Percentiles rank a stretch among this genome's conserved stretches.
These are phyloP conservation scores for Pipistrellus pygmaeus DNA, from an alignment of 2,797 vertebrate species.

Conservation along the genomic window DNA sequence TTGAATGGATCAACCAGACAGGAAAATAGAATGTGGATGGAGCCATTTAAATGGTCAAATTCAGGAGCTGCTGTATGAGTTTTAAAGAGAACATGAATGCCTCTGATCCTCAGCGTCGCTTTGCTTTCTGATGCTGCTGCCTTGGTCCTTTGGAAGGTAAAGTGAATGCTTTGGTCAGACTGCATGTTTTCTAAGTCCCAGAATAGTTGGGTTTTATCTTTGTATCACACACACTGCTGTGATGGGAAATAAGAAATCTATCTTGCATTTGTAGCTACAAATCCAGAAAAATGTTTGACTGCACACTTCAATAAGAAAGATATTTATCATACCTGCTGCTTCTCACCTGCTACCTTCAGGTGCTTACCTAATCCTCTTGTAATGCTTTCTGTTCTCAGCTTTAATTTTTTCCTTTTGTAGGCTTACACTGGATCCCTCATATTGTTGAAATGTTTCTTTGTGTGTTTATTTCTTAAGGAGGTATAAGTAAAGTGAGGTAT, in stretches of 20 bases:
- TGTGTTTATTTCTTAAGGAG: constrained; percentile 60
- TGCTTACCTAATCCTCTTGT: not conserved
- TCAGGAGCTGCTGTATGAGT: not conserved
- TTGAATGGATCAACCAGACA: constrained; percentile 18
- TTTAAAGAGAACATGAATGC: constrained; percentile 10
- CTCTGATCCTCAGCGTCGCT: not conserved
- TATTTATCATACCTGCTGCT: constrained; percentile 53
- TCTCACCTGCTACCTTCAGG: not conserved
- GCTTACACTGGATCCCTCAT: not conserved
- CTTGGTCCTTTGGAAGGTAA: constrained; percentile 2
- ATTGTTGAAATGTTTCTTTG: constrained; percentile 61
- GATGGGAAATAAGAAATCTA: constrained; percentile 63
- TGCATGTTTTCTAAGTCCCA: not conserved
- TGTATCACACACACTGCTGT: constrained; percentile 1
- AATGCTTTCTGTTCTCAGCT: constrained; percentile 28
- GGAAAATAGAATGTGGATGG: constrained; percentile 11
- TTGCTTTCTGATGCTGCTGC: not conserved
- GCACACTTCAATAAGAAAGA: constrained; percentile 20
- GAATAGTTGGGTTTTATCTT: constrained; percentile 58
- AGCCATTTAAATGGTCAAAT: constrained; percentile 7
- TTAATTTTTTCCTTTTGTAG: constrained; percentile 27
- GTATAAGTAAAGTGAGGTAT: constrained; percentile 48
- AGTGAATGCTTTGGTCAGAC: constrained; percentile 28
- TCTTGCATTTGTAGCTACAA: constrained; percentile 53
- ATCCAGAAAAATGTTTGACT: constrained; percentile 58